A percentile compares a stretch with the other conserved stretches of the same genome.
These are phyloP conservation scores for Catostomus latipinnis DNA, from an alignment of 2,797 vertebrate species.

Conservation along the genomic window DNA sequence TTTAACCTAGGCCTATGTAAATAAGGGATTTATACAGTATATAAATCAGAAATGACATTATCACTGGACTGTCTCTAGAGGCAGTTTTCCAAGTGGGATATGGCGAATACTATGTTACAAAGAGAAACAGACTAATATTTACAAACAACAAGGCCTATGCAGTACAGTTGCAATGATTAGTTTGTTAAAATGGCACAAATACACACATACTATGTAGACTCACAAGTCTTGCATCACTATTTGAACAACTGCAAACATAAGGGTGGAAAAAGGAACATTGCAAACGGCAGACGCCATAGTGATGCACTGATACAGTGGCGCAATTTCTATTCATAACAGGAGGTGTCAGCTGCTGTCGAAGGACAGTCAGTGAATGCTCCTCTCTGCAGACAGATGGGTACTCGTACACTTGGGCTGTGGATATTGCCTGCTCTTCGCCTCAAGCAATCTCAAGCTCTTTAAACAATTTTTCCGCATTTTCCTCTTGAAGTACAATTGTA, in stretches of 20 bases:
- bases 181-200: background rate
- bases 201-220: too few relatives aligned
- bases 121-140: too few relatives aligned
- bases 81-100: too few relatives aligned
- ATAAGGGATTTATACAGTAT: too few relatives aligned
- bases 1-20: too few relatives aligned
- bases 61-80: too few relatives aligned
- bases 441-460: background rate
- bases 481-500: too few relatives aligned
- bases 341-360: slow-evolving; percentile 2
- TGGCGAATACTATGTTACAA: too few relatives aligned
- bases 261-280: background rate
- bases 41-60: too few relatives aligned
- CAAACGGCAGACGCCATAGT: background rate
- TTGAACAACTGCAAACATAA: background rate
- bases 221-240: background rate
- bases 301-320: background rate
- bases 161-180: background rate
- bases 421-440: background rate
- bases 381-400: background rate
- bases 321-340: background rate
- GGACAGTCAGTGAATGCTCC: background rate
- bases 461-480: background rate
- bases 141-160: too few relatives aligned
- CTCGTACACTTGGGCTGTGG: background rate